phyloP scores from a whole-genome alignment of 1,140 invertebrate species.

The Zaprionus ornatus region DNA sequence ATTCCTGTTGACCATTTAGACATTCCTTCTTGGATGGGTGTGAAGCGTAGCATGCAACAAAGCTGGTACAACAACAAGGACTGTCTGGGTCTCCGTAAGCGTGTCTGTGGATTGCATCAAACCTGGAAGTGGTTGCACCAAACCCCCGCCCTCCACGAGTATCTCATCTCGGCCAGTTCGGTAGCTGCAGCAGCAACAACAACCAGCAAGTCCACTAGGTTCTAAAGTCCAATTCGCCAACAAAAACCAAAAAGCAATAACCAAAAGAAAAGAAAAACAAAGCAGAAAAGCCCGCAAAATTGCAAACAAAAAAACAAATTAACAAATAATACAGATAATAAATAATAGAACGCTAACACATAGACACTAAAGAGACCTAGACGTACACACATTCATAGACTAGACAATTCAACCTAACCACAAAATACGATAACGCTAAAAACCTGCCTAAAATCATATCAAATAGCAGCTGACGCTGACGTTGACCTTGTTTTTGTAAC shows the following conservation, averaged over 20 bases:
- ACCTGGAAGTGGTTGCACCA: conserved; percentile 97
- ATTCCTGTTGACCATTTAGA: conserved; percentile 37
- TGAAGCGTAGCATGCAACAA: conserved; percentile 84
- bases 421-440: conserved; percentile 37
- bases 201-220: conserved; percentile 75
- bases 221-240: conserved; percentile 66
- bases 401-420: conserved; percentile 60
- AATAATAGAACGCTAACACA: conserved; percentile 46
- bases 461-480: conserved; percentile 47
- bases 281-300: conserved; percentile 22
- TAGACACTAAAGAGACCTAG: conserved; percentile 22
- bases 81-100: conserved; percentile 93
- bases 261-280: conserved; percentile 61
- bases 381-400: conserved; percentile 19
- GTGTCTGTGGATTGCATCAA: conserved; percentile 92
- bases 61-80: conserved; percentile 86
- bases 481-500: conserved; percentile 72
- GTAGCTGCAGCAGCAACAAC: conserved; percentile 86
- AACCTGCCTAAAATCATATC: conserved; percentile 37
- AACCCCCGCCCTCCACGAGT: conserved; percentile 93
- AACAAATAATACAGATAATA: conserved; percentile 51
- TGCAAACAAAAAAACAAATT: conserved; percentile 45
- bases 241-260: conserved; percentile 57
- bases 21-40: conserved; percentile 71
- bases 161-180: conserved; percentile 91